Percentiles rank a stretch among this genome's conserved stretches.
Evolutionary conservation across 2,888 invertebrate species (phyloP).

Genomic region (Villa cingulata): DNA sequence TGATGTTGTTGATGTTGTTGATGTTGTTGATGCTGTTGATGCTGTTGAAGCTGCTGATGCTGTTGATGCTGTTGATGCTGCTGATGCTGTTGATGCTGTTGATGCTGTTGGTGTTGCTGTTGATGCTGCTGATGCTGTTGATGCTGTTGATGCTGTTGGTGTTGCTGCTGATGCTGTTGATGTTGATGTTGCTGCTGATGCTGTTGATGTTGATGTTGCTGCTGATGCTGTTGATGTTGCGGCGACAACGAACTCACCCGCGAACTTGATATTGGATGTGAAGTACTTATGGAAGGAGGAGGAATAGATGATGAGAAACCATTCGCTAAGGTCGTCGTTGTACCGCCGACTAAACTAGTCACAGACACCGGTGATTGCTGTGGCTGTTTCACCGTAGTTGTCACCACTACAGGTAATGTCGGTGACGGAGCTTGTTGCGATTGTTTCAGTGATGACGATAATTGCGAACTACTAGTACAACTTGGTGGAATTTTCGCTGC

Average conservation of each 20-base stretch:
- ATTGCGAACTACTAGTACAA: conserved; percentile 19
- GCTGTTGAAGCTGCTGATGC: conserved; percentile 20
- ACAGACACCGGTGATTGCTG: conserved; percentile 16
- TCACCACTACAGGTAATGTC: conserved; percentile 6
- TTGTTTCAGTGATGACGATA: conserved; percentile 11
- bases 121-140: conserved; percentile 12
- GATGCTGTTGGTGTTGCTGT: conserved; percentile 11
- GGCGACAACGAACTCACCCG: conserved; percentile 18
- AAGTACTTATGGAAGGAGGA: conserved; percentile 21
- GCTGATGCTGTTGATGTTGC: conserved; percentile 33
- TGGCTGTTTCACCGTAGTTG: conserved; percentile 3
- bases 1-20: conserved; percentile 31
- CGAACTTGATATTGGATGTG: conserved; percentile 21
- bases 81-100: conserved; percentile 32
- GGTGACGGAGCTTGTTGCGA: conserved; percentile 12
- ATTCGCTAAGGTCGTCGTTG: conserved; percentile 23
- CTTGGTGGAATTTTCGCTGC: conserved; percentile 19
- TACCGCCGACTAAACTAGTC: conserved; percentile 21
- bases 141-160: conserved; percentile 31
- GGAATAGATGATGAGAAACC: conserved; percentile 22
- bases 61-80: conserved; percentile 27
- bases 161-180: conserved; percentile 21
- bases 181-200: conserved; percentile 21
- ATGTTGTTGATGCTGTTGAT: conserved; percentile 19
- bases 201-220: conserved; percentile 24